These are phyloP conservation scores for Galleria mellonella DNA, from an alignment of 1,140 invertebrate species.

Conservation along the genomic window DNA sequence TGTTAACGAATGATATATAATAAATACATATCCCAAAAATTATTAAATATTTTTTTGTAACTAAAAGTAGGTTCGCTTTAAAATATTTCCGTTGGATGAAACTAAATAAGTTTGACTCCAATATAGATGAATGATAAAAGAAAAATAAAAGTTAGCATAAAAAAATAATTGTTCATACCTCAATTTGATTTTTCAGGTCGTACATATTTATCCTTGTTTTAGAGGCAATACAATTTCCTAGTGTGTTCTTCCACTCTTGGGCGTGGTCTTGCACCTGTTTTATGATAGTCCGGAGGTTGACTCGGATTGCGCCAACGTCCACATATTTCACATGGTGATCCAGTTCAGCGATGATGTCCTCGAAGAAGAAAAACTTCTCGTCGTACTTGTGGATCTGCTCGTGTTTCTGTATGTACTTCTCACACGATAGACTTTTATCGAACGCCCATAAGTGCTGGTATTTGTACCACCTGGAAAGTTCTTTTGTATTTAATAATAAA, in stretches of 20 bases:
- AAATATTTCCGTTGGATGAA: too few relatives aligned
- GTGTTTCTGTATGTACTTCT: conserved; percentile 83
- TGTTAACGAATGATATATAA: too few relatives aligned
- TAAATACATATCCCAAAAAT: too few relatives aligned
- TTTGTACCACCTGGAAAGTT: conserved; percentile 80
- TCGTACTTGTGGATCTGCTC: conserved; percentile 85
- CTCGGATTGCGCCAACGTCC: conserved; percentile 79
- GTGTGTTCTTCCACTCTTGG: conserved; percentile 80
- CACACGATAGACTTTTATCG: conserved; percentile 84
- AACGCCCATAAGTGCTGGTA: conserved; percentile 87
- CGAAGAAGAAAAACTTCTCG: conserved; percentile 89
- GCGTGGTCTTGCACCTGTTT: conserved; percentile 79
- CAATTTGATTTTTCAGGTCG: conserved; percentile 77
- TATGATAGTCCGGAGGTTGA: conserved; percentile 81
- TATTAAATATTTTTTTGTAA: too few relatives aligned
- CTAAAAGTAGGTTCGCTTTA: too few relatives aligned
- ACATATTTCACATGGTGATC: conserved; percentile 75
- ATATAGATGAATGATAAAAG: too few relatives aligned
- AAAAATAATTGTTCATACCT: conserved; percentile 38
- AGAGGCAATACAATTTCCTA: conserved; percentile 77
- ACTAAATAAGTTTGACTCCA: too few relatives aligned
- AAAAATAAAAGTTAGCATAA: conserved; percentile 1
- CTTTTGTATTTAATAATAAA: neutral
- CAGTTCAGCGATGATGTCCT: conserved; percentile 83
- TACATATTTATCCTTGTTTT: conserved; percentile 78